These are phyloP conservation scores for Trinectes maculatus DNA, from an alignment of 2,113 vertebrate genomes.

Conservation along the genomic window DNA sequence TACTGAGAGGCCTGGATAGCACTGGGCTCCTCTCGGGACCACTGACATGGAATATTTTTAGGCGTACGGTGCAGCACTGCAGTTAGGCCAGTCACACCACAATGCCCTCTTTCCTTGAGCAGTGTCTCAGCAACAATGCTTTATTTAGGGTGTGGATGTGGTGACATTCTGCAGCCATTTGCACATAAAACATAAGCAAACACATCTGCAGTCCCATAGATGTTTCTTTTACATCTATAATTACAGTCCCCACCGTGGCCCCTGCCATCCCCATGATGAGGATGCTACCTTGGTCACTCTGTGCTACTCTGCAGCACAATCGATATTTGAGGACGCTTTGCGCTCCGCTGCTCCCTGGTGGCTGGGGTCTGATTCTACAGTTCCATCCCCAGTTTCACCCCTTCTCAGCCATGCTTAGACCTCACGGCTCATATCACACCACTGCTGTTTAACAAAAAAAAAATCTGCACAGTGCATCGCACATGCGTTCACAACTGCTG, in stretches of 20 bases:
- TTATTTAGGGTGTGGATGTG: conserved; percentile 34
- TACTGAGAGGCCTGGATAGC: conserved; percentile 79
- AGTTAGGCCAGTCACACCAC: conserved; percentile 74
- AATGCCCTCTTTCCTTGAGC: conserved; percentile 63
- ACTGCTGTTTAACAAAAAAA: conserved; percentile 44
- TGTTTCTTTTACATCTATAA: conserved; percentile 16
- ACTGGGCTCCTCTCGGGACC: conserved; percentile 74
- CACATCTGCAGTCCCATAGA: conserved; percentile 14
- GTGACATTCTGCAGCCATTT: conserved; percentile 21
- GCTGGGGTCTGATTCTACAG: conserved; percentile 51
- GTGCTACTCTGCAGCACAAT: conserved; percentile 69
- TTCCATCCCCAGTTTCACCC: conserved; percentile 37
- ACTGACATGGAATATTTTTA: conserved; percentile 82
- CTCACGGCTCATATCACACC: conserved; percentile 36
- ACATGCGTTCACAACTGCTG: conserved; percentile 40
- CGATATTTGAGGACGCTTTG: conserved; percentile 78
- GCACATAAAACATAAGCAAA: conserved; percentile 11
- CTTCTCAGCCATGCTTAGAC: not conserved
- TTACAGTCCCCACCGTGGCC: not conserved
- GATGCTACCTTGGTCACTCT: conserved; percentile 52
- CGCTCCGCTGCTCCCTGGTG: conserved; percentile 63
- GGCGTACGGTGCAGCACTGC: conserved; percentile 69
- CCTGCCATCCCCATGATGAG: conserved; percentile 46
- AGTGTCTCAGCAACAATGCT: conserved; percentile 58
- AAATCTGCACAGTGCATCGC: conserved; percentile 33